These are phyloP conservation scores for Amazona ochrocephala DNA, from an alignment of 2,797 vertebrate species.

Conservation along the genomic window DNA sequence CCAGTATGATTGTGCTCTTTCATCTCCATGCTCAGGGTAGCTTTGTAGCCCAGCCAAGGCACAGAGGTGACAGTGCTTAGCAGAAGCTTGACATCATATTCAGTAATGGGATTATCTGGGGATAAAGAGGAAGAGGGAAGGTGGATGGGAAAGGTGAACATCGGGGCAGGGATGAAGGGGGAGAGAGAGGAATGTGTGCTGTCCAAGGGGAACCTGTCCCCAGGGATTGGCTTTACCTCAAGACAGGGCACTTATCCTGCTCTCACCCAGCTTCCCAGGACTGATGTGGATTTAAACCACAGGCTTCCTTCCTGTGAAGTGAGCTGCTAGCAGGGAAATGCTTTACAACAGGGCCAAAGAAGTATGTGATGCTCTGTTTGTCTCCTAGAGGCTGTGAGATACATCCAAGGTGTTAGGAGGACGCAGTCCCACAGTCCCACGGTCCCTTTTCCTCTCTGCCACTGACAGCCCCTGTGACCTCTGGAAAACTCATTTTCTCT, in stretches of 20 bases:
- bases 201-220: neutral
- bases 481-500: neutral
- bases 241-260: neutral
- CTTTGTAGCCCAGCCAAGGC: neutral
- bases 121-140: neutral
- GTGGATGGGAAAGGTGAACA: neutral
- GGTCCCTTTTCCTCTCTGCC: neutral
- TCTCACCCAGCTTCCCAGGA: neutral
- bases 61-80: constrained; percentile 20
- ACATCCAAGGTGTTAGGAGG: neutral
- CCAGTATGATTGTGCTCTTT: neutral
- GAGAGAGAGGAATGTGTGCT: neutral
- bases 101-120: constrained; percentile 10
- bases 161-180: neutral
- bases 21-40: neutral
- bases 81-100: constrained; percentile 14
- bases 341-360: neutral
- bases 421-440: neutral
- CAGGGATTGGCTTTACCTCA: neutral
- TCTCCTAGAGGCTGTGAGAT: neutral
- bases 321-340: neutral
- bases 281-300: neutral
- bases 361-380: neutral
- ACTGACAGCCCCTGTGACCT: neutral
- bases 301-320: neutral